Base-by-base conservation (phyloP, 2,797 vertebrate species). In the Tapirus indicus region DNA sequence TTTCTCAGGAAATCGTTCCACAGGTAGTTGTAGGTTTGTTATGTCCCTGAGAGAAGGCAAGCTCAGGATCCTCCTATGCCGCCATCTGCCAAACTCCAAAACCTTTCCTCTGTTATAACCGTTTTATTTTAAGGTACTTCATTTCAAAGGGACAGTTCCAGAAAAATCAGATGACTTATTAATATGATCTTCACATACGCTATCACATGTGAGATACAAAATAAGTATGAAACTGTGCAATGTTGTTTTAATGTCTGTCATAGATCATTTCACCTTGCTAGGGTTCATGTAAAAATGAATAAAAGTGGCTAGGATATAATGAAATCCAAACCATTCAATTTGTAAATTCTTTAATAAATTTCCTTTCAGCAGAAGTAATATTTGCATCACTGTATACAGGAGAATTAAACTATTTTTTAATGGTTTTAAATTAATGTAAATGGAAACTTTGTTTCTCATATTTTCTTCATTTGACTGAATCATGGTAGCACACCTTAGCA, bases 81-180 rank as follows among this genome's bases (percentile, higher is more conserved):
- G 21, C 38, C 13, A 29, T 17, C 25, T 47, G 29, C 49, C 49
- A 52, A 52, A 52, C 49, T 52, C 49, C 49, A 52, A 52, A 52
- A 96, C 11, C 35, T 58, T 88, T 88, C 69, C 47, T 41, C 25
- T 88, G 77, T 92, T 29, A 16, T 25, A 83, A 62, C 52, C 47
- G 10, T 69, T 87, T 82, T 66, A 88, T 60, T 88, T 88, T 72
- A 72, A 89, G 78, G 21, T 89, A 71, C 52, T 75, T 89, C 85
- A n/a, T 77, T 84, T 78, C 54, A 71, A 83, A 27, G 54, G 32
- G 44, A 84, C 3, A 52, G 12, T 23, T 82, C 29, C 66, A n/a
- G 52, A 69, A 92, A 91, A 94, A 69, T 66, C 35, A 72, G 54
- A 89, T 5, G 41, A 74, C n/a, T 49, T 79, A 79, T 62, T 94